Base-by-base conservation (phyloP, 2,888 invertebrate genomes). In the Lathronympha strigana region DNA sequence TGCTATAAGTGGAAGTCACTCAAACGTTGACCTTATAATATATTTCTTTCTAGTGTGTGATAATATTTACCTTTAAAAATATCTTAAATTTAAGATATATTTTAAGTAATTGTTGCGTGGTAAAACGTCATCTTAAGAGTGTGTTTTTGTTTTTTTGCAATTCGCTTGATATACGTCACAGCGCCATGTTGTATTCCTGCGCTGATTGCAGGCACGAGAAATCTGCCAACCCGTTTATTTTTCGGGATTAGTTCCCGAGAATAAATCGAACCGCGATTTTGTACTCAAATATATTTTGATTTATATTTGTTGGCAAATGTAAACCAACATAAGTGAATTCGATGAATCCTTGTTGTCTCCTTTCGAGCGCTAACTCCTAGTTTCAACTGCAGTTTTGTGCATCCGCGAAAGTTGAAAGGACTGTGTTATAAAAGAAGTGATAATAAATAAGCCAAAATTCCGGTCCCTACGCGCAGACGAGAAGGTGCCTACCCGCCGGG, bases 381-480 rank as follows among this genome's bases (percentile, higher is more conserved):
- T 87, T 89, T 84, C 87, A 87, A 89, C 89, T 92, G 92, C 92
- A 92, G 88, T 90, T 89, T 87, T 82, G 91, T 92, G 92, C 92
- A 92, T 92, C 89, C 90, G 92, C 91, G 92, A 92, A 92, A 92
- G 92, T 92, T 92, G 92, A 92, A 90, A 91, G 90, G 90, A 92
- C 91, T 91, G 90, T 92, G 90, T 92, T 92, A 87, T 91, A 87
- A 90, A 90, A 91, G 89, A 91, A 90, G 92, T 87, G 87, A 88
- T 87, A 87, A 87, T 84, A 92, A n/a, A 92, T 89, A 90, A 84
- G 90, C 93, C 95, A 95, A 95, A 95, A 95, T 95, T 95, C 95
- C 95, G 95, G 95, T 95, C 95, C 95, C 95, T 92, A 95, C 95
- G 94, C 95, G 94, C 93, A 95, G 94, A 93, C 94, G 94, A 93